Conservation (phyloP, 2,797 vertebrate species). For the Spinibarbus caldwelli region DNA sequence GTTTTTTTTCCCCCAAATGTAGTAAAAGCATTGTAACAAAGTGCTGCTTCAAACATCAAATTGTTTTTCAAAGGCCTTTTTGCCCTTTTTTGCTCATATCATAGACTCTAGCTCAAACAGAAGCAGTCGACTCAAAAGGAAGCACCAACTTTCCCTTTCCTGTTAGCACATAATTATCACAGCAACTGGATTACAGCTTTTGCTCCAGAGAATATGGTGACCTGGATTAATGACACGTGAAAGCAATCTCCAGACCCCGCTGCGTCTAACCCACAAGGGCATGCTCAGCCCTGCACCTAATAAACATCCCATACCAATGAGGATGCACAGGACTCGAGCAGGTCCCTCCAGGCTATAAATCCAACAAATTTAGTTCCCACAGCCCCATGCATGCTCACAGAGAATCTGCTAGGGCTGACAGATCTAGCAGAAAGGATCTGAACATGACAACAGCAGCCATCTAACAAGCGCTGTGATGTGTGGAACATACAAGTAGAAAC, state of each 20-base stretch:
- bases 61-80: slow-evolving; percentile 2
- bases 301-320: slow-evolving; percentile 74
- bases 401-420: slow-evolving; percentile 50
- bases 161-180: slow-evolving; percentile 78
- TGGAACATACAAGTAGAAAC: not conserved
- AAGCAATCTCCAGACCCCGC: slow-evolving; percentile 75
- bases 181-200: slow-evolving; percentile 73
- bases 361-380: slow-evolving; percentile 65
- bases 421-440: slow-evolving; percentile 11
- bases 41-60: not conserved
- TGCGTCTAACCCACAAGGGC: slow-evolving; percentile 72
- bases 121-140: slow-evolving; percentile 66
- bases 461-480: not conserved
- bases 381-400: slow-evolving; percentile 52
- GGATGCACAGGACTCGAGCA: slow-evolving; percentile 67
- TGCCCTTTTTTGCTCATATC: slow-evolving; percentile 38
- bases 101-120: slow-evolving; percentile 43
- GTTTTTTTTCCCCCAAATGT: not conserved
- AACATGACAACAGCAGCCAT: slow-evolving; percentile 11
- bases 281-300: slow-evolving; percentile 69
- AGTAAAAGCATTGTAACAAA: not conserved
- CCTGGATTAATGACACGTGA: slow-evolving; percentile 81
- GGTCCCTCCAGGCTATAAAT: slow-evolving; percentile 70
- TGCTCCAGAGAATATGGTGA: slow-evolving; percentile 72
- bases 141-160: slow-evolving; percentile 61